Conservation (phyloP, 2,113 vertebrate species). For the Vicugna pacos region DNA sequence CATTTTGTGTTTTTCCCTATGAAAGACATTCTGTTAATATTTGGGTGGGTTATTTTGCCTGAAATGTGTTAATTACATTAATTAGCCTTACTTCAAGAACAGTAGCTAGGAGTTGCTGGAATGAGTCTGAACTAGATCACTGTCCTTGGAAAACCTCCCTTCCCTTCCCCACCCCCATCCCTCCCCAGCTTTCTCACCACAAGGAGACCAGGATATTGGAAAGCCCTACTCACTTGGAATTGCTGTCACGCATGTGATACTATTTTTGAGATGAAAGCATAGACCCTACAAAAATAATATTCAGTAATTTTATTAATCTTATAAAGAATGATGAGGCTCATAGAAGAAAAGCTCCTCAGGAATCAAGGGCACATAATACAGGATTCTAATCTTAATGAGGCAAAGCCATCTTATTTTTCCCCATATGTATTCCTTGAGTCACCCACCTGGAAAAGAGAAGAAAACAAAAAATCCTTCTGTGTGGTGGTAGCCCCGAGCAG, state of each 20-base stretch:
- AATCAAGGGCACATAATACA: background rate
- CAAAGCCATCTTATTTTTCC: background rate
- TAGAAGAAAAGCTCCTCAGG: background rate
- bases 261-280: background rate
- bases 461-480: background rate
- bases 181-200: background rate
- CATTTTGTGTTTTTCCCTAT: slow-evolving; percentile 59
- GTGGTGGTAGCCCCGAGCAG: background rate
- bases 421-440: background rate
- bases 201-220: background rate
- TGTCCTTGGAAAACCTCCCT: slow-evolving; percentile 5
- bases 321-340: slow-evolving; percentile 31
- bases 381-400: slow-evolving; percentile 14
- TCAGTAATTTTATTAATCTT: slow-evolving; percentile 55
- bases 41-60: slow-evolving; percentile 66
- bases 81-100: slow-evolving; percentile 73
- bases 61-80: slow-evolving; percentile 71
- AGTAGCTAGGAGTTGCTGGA: slow-evolving; percentile 52
- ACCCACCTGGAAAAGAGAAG: background rate
- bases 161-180: background rate
- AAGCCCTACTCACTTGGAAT: background rate
- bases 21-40: slow-evolving; percentile 73
- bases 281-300: slow-evolving; percentile 44
- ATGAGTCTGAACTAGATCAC: slow-evolving; percentile 55
- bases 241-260: background rate